These are phyloP conservation scores for Bombus sibiricus DNA, from an alignment of 1,140 invertebrate genomes.

Conservation along the genomic window DNA sequence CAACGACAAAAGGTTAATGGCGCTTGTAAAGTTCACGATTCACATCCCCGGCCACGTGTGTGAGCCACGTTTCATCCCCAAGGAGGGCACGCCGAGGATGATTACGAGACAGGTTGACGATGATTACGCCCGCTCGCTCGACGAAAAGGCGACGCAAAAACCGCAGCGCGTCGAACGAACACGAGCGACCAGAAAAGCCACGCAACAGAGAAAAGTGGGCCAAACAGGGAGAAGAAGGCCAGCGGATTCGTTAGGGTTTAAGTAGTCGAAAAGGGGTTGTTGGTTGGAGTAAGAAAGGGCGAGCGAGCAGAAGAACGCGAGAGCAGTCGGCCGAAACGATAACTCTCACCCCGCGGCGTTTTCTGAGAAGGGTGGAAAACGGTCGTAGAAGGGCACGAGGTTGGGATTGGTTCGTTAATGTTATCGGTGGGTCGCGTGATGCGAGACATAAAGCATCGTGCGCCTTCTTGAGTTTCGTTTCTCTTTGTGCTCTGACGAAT, in stretches of 20 bases:
- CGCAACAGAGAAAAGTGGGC: background rate
- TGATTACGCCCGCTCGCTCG: background rate
- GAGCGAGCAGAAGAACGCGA: background rate
- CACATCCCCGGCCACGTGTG: background rate
- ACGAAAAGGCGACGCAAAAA: background rate
- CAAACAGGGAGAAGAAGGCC: constrained; percentile 3
- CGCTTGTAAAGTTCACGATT: background rate
- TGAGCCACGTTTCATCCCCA: background rate
- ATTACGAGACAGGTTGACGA: background rate
- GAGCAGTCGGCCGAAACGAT: constrained; percentile 21
- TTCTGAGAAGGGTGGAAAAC: constrained; percentile 29
- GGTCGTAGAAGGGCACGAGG: constrained; percentile 30
- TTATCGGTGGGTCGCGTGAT: constrained; percentile 69
- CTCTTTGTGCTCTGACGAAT: constrained; percentile 57
- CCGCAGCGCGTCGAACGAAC: background rate
- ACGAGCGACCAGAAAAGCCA: background rate
- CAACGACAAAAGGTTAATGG: background rate
- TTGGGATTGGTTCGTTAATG: constrained; percentile 70
- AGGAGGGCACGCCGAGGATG: background rate
- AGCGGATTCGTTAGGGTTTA: background rate
- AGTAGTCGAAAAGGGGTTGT: background rate
- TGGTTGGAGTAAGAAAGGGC: background rate
- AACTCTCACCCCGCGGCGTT: constrained; percentile 46
- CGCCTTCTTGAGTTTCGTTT: constrained; percentile 67
- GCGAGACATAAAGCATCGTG: constrained; percentile 58